Evolutionary conservation across 1,140 invertebrate species (phyloP), one percentile per base, ranked within the genome.

Genomic region (Notospermus geniculatus): DNA sequence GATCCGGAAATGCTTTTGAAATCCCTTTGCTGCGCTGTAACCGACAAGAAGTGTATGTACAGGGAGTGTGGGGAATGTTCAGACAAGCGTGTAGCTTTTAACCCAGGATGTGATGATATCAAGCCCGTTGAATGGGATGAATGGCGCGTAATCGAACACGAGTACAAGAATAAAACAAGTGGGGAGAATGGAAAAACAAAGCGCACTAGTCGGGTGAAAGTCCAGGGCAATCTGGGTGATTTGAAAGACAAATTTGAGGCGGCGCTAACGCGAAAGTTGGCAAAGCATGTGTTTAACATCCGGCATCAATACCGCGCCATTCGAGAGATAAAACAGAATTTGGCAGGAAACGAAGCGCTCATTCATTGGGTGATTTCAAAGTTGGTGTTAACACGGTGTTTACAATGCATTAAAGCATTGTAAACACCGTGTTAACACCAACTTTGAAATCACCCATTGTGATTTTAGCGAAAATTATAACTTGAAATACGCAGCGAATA

Each of bases 381-480:
- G n/a, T n/a, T n/a, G n/a, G n/a, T n/a, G n/a, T n/a, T n/a, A n/a
- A n/a, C n/a, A n/a, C n/a, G n/a, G n/a, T n/a, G n/a, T n/a, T n/a
- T n/a, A n/a, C n/a, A n/a, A n/a, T n/a, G n/a, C n/a, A n/a, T n/a
- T n/a, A n/a, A n/a, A n/a, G n/a, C n/a, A n/a, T n/a, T n/a, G n/a
- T n/a, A n/a, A n/a, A n/a, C n/a, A n/a, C n/a, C n/a, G n/a, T n/a
- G n/a, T n/a, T n/a, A n/a, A n/a, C n/a, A n/a, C n/a, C n/a, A n/a
- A n/a, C n/a, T n/a, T n/a, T n/a, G n/a, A n/a, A n/a, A n/a, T n/a
- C n/a, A n/a, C n/a, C n/a, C n/a, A n/a, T 1, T 65, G 9, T n/a
- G 64, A 66, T 39, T 66, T 66, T 52, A 57, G 52, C 22, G 66
- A 66, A 59, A 66, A 68, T 55, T 68, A 66, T 32, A 41, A 52